Conservation (phyloP, 2,888 invertebrate species). For the Xylophagus ater region DNA sequence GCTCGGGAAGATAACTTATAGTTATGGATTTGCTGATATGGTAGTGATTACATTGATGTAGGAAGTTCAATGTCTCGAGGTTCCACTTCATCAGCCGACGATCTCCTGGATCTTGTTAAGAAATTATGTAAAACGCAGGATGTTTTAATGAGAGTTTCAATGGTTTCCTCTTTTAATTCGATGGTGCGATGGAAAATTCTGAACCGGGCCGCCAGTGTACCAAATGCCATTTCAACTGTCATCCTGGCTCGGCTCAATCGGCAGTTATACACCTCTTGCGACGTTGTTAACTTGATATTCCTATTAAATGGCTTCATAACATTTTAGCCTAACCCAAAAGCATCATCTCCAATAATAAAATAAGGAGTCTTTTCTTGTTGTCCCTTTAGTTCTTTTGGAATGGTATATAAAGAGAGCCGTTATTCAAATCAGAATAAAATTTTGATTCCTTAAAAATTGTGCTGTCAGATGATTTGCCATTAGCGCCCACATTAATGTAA, state of each 20-base stretch:
- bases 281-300: not conserved
- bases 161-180: not conserved
- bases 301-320: slow-evolving; percentile 7
- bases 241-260: slow-evolving; percentile 2
- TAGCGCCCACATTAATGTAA: slow-evolving; percentile 7
- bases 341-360: slow-evolving; percentile 7
- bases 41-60: too few relatives aligned
- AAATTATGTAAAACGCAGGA: slow-evolving; percentile 6
- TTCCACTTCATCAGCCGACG: too few relatives aligned
- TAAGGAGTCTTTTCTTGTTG: not conserved
- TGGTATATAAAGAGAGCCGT: not conserved
- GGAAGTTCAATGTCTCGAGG: too few relatives aligned
- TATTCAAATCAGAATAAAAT: not conserved
- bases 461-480: slow-evolving; percentile 5
- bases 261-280: slow-evolving; percentile 4
- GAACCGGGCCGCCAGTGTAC: slow-evolving; percentile 2
- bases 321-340: slow-evolving; percentile 1
- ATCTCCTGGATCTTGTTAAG: not conserved
- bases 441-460: slow-evolving; percentile 3
- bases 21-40: too few relatives aligned
- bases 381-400: not conserved
- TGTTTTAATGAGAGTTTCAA: slow-evolving; percentile 1
- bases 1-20: too few relatives aligned
- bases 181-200: slow-evolving; percentile 3
- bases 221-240: slow-evolving; percentile 9